Evolutionary conservation across 1,140 invertebrate species (phyloP).

Genomic region (Drosophila insularis): DNA sequence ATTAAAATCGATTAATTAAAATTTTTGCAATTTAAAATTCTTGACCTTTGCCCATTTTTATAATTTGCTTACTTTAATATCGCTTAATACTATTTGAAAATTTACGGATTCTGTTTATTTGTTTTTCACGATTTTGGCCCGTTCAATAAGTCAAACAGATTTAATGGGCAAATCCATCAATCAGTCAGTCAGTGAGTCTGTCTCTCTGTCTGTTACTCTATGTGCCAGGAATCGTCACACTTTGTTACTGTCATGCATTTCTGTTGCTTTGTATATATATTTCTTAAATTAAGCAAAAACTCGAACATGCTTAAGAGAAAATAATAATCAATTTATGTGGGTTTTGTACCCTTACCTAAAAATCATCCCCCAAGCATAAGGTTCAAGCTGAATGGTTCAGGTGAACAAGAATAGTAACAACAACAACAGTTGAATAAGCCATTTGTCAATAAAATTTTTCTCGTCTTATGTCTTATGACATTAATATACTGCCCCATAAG

Average conservation of each 20-base stretch:
- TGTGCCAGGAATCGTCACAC: slow-evolving; percentile 1
- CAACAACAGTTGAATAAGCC: slow-evolving; percentile 50
- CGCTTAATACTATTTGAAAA: background rate
- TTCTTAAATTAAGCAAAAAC: slow-evolving; percentile 3
- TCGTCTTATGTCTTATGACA: slow-evolving; percentile 3
- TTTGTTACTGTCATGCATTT: background rate
- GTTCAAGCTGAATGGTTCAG: background rate
- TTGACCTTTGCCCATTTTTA: background rate
- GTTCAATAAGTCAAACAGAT: background rate
- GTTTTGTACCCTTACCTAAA: background rate
- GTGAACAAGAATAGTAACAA: slow-evolving; percentile 20
- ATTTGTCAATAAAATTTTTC: slow-evolving; percentile 72
- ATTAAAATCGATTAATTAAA: no score
- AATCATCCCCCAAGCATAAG: slow-evolving; percentile 1
- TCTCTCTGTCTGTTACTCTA: background rate
- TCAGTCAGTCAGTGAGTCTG: background rate
- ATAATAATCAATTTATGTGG: slow-evolving; percentile 1
- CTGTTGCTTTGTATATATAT: background rate
- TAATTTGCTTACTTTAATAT: background rate
- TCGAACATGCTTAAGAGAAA: background rate
- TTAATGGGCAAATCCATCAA: background rate
- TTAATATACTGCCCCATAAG: slow-evolving; percentile 8
- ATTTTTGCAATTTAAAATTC: no score
- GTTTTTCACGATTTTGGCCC: background rate
- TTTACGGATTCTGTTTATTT: background rate